Base-by-base conservation (phyloP, 2,888 invertebrate species). In the Lissonota sp. region DNA sequence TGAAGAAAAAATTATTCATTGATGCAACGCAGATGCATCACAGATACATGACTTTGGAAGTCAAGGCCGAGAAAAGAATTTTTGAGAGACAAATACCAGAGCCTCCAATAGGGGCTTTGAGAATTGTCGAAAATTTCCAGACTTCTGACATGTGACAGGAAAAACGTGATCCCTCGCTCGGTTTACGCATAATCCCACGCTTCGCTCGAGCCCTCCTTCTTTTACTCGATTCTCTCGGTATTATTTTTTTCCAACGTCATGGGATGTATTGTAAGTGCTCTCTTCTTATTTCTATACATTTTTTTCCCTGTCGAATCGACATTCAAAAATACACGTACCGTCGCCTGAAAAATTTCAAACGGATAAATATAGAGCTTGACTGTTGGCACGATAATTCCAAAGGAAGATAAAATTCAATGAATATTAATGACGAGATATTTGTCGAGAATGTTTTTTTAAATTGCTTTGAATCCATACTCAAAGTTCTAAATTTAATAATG, bases 111-210 rank as follows among this genome's bases (percentile, higher is more conserved):
- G 57, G 57, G n/a, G 51, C 46, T 53, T 72, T 46, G 8, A 37
- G 42, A 49, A 44, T 53, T 72, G 55, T 67, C 67, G 66, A 79
- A 67, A 79, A 39, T 44, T 80, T 72, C 71, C 71, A 67, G 76
- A 66, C 71, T 62, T 67, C 49, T 40, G 67, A 58, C 76, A 80
- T 63, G 42, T 76, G 80, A 57, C 76, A 72, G 62, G 76, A 72
- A 80, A 73, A 73, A 73, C 64, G 72, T 63, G 72, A 67, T 55
- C 49, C 49, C 49, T 39, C 14, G 72, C 62, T 67, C 44, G 58
- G 26, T 46, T 26, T 37, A 5, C 6, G 72, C 55, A 44, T 73
- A 72, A 76, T 80, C 80, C 76, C 76, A 80, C 75, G 76, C 70
- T n/a, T 51, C 12, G n/a, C n/a, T n/a, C n/a, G n/a, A n/a, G n/a